Base-by-base conservation (phyloP, 2,888 invertebrate species). In the Muscina levida region DNA sequence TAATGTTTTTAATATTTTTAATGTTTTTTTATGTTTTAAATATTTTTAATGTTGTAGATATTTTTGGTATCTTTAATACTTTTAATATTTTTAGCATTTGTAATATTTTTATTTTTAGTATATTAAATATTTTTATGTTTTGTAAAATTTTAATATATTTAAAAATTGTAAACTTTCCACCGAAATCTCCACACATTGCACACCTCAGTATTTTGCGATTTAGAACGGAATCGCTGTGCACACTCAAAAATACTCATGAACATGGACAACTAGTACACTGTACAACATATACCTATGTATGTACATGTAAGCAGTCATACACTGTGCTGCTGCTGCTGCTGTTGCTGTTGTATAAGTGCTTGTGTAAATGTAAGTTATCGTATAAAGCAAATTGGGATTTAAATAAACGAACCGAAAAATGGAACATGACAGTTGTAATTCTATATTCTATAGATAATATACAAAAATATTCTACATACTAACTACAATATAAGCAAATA, bases 391-490 rank as follows among this genome's bases (percentile, higher is more conserved):
- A 77, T 75, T 67, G 77, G 77, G 77, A 81, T 81, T 81, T 77
- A 77, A 80, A 77, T 80, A 80, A 77, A 81, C 77, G 74, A 81
- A 81, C 81, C 81, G 81, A 81, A 72, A 81, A 81, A 77, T 81
- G 75, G 68, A 81, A 81, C 81, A 81, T 81, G 81, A 81, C 77
- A 81, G 72, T 77, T 77, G 81, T 81, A 81, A 81, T 81, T 77
- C 77, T 77, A 68, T 74, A 59, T 68, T 67, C 53, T 80, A 71
- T 68, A 65, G 53, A 72, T 72, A 72, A 56, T 44, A 74, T 62
- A 74, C 71, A 67, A 53, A 53, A 31, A 67, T 22, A 17, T 6
- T n/a, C n/a, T n/a, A n/a, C n/a, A n/a, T n/a, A n/a, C n/a, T n/a
- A n/a, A n/a, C n/a, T n/a, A n/a, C n/a, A n/a, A n/a, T n/a, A n/a